These are phyloP conservation scores for Lamellibrachia satsuma DNA, from an alignment of 2,888 invertebrate genomes.

Conservation along the genomic window DNA sequence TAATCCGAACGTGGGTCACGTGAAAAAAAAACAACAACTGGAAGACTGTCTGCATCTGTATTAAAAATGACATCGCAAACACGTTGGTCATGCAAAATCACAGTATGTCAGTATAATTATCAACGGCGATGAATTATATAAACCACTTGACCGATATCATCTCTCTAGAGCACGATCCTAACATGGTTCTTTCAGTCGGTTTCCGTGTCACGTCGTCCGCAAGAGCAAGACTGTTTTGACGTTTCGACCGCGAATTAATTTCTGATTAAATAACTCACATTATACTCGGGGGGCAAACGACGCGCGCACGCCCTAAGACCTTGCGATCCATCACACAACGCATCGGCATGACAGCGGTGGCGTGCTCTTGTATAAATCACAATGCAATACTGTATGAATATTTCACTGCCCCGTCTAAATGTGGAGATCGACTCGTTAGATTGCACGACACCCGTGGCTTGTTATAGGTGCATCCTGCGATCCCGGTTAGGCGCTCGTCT, in stretches of 20 bases:
- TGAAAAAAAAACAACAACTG: not conserved
- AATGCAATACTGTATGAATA: not conserved
- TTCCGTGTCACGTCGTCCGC: not conserved
- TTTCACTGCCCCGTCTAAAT: constrained; percentile 17
- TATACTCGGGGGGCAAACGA: not conserved
- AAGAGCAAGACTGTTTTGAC: not conserved
- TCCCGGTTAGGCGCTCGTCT: not conserved
- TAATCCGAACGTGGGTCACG: not conserved
- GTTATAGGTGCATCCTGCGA: not conserved
- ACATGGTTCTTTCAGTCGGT: not conserved
- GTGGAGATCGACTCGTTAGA: not conserved
- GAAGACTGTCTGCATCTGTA: not conserved
- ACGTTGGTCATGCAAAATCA: constrained; percentile 8
- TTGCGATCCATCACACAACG: not conserved
- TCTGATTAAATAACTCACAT: constrained; percentile 3
- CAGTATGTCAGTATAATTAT: not conserved
- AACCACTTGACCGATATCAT: not conserved
- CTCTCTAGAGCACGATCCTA: not conserved
- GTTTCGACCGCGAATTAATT: not conserved
- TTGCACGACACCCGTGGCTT: not conserved
- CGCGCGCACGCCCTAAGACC: not conserved
- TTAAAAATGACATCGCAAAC: not conserved
- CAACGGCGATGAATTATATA: not conserved
- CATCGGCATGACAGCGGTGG: not conserved
- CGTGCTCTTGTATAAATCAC: not conserved